Percentiles rank a stretch among this genome's conserved stretches.
phyloP scores from a whole-genome alignment of 2,888 invertebrate genomes.

The Volucella bombylans region DNA sequence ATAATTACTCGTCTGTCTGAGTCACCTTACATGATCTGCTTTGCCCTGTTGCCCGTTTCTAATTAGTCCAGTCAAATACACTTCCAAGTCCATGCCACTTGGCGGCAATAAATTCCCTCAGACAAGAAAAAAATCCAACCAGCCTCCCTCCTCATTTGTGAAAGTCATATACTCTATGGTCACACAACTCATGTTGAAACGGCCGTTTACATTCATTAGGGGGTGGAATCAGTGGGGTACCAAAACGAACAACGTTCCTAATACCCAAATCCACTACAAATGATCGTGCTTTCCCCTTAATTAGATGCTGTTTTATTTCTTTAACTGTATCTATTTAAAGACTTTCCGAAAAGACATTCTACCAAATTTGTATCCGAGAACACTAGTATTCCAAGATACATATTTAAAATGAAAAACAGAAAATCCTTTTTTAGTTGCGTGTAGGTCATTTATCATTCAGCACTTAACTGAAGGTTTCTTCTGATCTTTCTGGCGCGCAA shows the following conservation, averaged over 20 bases:
- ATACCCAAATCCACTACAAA: neutral
- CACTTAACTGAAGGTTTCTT: conserved; percentile 21
- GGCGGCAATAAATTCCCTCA: conserved; percentile 42
- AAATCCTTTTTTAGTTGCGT: too few species aligned
- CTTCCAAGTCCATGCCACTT: conserved; percentile 31
- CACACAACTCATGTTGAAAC: conserved; percentile 27
- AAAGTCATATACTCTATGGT: neutral
- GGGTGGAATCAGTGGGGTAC: conserved; percentile 60
- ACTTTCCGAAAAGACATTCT: conserved; percentile 20
- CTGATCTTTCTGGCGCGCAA: neutral
- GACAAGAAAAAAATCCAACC: too few species aligned
- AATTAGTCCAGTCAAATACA: conserved; percentile 41
- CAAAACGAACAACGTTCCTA: conserved; percentile 8
- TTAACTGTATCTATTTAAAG: conserved; percentile 36
- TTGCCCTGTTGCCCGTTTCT: conserved; percentile 5
- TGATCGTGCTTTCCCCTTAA: conserved; percentile 4
- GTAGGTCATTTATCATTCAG: conserved; percentile 35
- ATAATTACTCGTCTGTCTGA: conserved; percentile 1
- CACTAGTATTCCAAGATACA: too few species aligned
- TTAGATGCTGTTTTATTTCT: too few species aligned
- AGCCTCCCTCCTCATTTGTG: neutral
- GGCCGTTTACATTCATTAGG: conserved; percentile 37
- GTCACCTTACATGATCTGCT: neutral
- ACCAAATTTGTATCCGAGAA: conserved; percentile 11
- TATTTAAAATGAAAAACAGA: neutral